Evolutionary conservation across 1,140 invertebrate species (phyloP), one percentile per base, ranked within the genome.

Genomic region (Pinna nobilis): DNA sequence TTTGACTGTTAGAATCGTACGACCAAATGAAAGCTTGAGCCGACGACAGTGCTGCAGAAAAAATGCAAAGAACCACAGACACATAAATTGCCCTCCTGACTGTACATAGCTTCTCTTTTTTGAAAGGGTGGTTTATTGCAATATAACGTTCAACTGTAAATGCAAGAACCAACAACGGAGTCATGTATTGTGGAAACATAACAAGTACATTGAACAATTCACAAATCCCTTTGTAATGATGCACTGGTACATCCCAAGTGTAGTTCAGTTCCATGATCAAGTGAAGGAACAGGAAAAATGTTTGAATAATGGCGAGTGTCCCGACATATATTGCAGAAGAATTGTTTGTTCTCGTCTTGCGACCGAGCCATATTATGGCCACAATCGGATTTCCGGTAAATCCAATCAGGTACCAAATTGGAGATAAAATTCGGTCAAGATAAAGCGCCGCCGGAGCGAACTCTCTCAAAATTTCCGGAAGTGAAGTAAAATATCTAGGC

Each of bases 131-230:
- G 86, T 97, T 98, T 1, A 99, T 97, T 0, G 97, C 97, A 37
- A 98, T 94, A 90, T 96, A 99, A 44, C 97, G 92, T 88, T 99
- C 97, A 74, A 98, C 91, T 0, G 97, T 98, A 33, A 99, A 97
- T 3, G 95, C 96, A 1, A 88, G 70, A 2, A 89, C 88, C 2
- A 89, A 76, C 18, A 85, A 55, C 0, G 86, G 83, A 11, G 82
- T 82, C 50, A 87, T 65, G 70, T 88, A 87, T 70, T 88, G 84
- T 18, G 84, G 82, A 18, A 80, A 70, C 37, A 85, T 80, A 51
- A 78, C 81, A n/a, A 84, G 53, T 18, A 87, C 76, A 39, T 77
- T 76, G 60, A 83, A 85, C 0, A 76, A 51, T 76, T 85, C 81
- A 68, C 86, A 87, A 2, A 74, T 28, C 1, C 53, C 76, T 3